Percentiles rank a stretch among this genome's conserved stretches.
phyloP scores from a whole-genome alignment of 2,797 vertebrate genomes.

The Macrochelys suwanniensis region DNA sequence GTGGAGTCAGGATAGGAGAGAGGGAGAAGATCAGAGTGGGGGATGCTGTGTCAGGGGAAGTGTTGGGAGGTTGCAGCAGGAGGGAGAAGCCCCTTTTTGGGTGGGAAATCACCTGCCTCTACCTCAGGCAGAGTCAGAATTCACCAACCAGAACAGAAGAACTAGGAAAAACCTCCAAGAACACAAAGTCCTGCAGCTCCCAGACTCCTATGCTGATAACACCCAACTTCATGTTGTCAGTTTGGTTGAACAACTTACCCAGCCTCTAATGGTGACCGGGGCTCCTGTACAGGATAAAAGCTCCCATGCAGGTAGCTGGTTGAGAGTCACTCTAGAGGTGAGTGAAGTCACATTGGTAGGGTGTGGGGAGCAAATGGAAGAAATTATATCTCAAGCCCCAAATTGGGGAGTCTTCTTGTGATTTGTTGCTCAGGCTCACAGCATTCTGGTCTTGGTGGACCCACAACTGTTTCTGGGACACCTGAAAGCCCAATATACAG shows the following conservation, averaged over 20 bases:
- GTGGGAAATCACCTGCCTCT: not conserved
- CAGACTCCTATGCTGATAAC: not conserved
- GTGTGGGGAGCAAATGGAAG: not conserved
- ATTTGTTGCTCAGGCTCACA: not conserved
- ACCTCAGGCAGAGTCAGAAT: not conserved
- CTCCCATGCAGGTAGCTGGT: not conserved
- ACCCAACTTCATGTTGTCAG: accelerated
- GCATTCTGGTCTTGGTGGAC: not conserved
- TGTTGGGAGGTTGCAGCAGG: not conserved
- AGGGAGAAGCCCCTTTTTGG: not conserved
- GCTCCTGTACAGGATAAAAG: not conserved
- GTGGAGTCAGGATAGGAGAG: not conserved
- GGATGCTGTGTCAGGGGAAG: not conserved
- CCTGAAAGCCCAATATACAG: not conserved
- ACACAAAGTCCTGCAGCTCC: not conserved
- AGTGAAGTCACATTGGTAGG: not conserved
- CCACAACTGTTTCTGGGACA: not conserved
- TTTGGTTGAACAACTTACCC: not conserved
- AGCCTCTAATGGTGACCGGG: not conserved
- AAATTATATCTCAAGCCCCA: not conserved
- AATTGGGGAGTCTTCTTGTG: not conserved
- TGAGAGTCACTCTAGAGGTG: not conserved
- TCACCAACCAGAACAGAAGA: not conserved
- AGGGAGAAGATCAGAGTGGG: not conserved
- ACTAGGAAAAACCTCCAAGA: not conserved